Conservation (phyloP, 92 coral and sea anemone genomes). For the Diadumene lineata region DNA sequence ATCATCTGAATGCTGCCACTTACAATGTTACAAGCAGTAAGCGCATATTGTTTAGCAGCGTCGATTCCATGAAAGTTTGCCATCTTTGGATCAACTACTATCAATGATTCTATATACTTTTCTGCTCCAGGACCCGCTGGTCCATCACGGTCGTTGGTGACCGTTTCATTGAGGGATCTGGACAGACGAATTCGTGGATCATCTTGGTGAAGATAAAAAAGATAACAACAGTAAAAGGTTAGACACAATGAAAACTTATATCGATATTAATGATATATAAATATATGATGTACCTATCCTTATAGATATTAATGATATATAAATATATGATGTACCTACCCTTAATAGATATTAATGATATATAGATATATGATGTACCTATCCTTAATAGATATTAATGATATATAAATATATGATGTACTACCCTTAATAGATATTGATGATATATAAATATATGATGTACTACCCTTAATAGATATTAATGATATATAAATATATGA, state of each 20-base stretch:
- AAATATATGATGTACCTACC: too few relatives aligned
- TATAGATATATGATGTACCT: too few relatives aligned
- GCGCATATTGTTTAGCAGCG: slow-evolving; percentile 93
- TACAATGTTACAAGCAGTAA: slow-evolving; percentile 96
- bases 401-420: too few relatives aligned
- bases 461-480: too few relatives aligned
- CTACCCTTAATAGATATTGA: too few relatives aligned
- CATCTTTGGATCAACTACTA: slow-evolving; percentile 98
- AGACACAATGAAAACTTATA: not conserved
- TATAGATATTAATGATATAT: too few relatives aligned
- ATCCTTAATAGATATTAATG: too few relatives aligned
- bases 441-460: too few relatives aligned
- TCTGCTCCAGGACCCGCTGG: slow-evolving; percentile 91
- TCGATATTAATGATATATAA: too few relatives aligned
- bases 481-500: too few relatives aligned
- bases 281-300: too few relatives aligned
- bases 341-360: too few relatives aligned
- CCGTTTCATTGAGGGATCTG: slow-evolving; percentile 72
- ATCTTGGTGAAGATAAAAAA: slow-evolving; percentile 40
- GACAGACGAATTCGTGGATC: slow-evolving; percentile 82
- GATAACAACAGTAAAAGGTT: not conserved
- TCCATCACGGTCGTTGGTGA: slow-evolving; percentile 54
- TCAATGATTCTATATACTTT: slow-evolving; percentile 89
- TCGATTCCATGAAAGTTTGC: slow-evolving; percentile 98
- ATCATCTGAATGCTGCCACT: slow-evolving; percentile 23